Evolutionary conservation across 2,113 vertebrate species (phyloP).

Genomic region (Colistium nudipinnis): DNA sequence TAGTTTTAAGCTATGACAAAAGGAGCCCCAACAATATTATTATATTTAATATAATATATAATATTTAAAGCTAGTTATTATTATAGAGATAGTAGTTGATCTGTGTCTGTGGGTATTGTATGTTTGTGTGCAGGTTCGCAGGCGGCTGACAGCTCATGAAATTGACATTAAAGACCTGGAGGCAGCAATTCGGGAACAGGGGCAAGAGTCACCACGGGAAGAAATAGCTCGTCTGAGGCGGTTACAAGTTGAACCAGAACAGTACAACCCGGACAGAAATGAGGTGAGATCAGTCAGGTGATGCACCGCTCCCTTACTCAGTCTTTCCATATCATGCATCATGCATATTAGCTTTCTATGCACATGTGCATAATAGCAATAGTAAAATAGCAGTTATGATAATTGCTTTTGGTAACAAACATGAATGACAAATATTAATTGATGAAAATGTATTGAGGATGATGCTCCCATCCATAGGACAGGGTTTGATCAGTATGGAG

Average conservation of each 20-base stretch:
- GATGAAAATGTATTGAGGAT: neutral
- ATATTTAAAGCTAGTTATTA: neutral
- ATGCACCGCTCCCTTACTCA: neutral
- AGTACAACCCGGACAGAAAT: slow-evolving; percentile 84
- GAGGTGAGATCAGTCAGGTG: slow-evolving; percentile 78
- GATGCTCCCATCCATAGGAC: no score
- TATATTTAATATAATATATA: neutral
- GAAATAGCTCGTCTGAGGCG: slow-evolving; percentile 93
- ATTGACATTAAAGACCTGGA: slow-evolving; percentile 96
- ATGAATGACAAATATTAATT: neutral
- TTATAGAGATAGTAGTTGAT: neutral
- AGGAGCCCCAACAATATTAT: neutral
- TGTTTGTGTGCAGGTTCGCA: slow-evolving; percentile 82
- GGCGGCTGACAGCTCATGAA: slow-evolving; percentile 92
- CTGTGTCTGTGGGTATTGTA: neutral
- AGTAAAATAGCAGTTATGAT: no score
- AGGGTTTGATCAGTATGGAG: no score
- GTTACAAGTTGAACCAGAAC: slow-evolving; percentile 87
- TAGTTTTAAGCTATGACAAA: no score
- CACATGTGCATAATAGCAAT: no score
- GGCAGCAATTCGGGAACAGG: slow-evolving; percentile 85
- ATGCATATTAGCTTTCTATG: neutral
- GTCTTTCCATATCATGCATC: neutral
- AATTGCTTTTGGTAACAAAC: no score
- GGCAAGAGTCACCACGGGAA: slow-evolving; percentile 90